Base-by-base conservation (phyloP, 2,113 vertebrate genomes). In the Pelusios castaneus region DNA sequence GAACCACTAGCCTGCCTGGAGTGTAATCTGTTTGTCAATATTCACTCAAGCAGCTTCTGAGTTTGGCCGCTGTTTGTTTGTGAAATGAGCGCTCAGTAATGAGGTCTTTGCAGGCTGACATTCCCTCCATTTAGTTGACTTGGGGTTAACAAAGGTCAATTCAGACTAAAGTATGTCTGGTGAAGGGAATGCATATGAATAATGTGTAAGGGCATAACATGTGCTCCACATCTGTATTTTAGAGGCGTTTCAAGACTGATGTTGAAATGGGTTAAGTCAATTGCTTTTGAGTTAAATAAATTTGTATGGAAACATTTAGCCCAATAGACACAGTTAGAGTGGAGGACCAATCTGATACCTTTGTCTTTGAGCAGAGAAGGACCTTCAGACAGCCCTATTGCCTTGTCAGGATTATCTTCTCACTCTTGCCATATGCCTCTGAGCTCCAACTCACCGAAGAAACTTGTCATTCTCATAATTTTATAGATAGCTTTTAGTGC, bases 331-430 rank as follows among this genome's bases (percentile, higher is more conserved):
- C 17, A 56, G 5, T 8, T 51, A 1, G 54, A 47, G n/a, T 22
- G 51, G 34, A 5, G 49, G 41, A 80, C 5, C 38, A 27, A 79
- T 19, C 2, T 41, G 11, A 76, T 45, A 82, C 1, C 47, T 58
- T 58, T 52, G 51, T 51, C 31, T 34, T 80, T 34, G 9, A 55
- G 22, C 5, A 31, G 22, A 22, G 19, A 70, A 29, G 13, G 52
- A 80, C 77, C 27, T 51, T 60, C 51, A 1, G 0, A 12, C 11
- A 82, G 3, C 3, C 9, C 9, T 43, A 21, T 1, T 67, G 73
- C 54, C 13, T 21, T 56, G 41, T 76, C 29, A 80, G 16, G 31
- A 55, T 78, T 22, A 52, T 38, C 22, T 79, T 19, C 19, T 80
- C 34, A 19, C 27, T 85, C 55, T 38, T 83, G 75, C 24, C 6